A percentile compares a stretch with the other conserved stretches of the same genome.
Conservation (phyloP, 1,140 invertebrate genomes). For the Tetranychus urticae region DNA sequence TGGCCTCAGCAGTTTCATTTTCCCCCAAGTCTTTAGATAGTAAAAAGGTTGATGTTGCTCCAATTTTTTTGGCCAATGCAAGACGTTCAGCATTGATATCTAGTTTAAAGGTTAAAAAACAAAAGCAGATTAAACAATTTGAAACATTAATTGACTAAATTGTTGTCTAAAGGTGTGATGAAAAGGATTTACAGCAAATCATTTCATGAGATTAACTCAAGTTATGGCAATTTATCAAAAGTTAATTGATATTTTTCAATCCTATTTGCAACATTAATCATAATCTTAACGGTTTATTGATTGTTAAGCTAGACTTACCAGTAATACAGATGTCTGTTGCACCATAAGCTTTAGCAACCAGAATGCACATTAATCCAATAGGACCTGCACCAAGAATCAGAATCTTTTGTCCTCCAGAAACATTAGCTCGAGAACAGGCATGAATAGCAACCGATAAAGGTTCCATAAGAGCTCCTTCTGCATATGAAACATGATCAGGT, state of each 20-base stretch:
- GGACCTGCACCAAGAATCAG: constrained; percentile 70
- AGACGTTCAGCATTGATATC: constrained; percentile 18
- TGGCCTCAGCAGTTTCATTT: constrained; percentile 31
- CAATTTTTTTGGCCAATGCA: constrained; percentile 42
- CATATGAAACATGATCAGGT: constrained; percentile 60
- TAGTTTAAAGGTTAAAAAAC: background rate
- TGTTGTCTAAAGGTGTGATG: background rate
- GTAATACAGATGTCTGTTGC: background rate
- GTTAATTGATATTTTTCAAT: too few relatives aligned
- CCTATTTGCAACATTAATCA: background rate
- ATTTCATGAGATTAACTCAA: background rate
- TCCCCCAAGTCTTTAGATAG: constrained; percentile 26
- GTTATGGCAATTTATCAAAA: too few relatives aligned
- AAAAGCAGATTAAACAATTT: background rate
- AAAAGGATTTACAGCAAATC: background rate
- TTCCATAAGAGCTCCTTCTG: constrained; percentile 78
- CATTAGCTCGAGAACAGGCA: constrained; percentile 51
- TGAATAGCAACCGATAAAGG: constrained; percentile 78
- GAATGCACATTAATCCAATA: constrained; percentile 46
- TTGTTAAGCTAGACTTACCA: background rate
- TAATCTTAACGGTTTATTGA: background rate
- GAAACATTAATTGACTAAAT: background rate
- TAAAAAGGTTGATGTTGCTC: constrained; percentile 44
- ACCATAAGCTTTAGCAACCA: constrained; percentile 2
- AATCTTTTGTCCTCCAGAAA: constrained; percentile 44